Evolutionary conservation across 1,140 invertebrate genomes (phyloP), one percentile per base, ranked within the genome.

Genomic region (Drosophila hydei): DNA sequence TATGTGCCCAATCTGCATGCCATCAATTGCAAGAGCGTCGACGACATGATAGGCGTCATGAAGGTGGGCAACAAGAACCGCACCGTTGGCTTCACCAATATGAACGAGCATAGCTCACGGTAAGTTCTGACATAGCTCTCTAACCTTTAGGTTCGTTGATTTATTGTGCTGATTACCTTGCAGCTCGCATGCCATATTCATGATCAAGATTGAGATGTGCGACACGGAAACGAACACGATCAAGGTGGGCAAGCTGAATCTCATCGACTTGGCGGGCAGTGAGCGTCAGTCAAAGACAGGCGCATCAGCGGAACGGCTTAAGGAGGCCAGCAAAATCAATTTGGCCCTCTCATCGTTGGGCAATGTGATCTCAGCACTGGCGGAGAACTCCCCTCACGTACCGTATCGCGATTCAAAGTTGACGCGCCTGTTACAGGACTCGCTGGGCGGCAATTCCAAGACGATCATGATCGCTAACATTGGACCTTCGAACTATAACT

Each of bases 391-490:
- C 65, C 94, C 95, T 16, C 96, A 96, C 92, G 96, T 99, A 70
- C 98, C 98, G 3, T 99, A 98, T 92, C 93, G 98, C 91, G 97
- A 99, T 91, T 98, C 97, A 3, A 99, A 99, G 93, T 93, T 99
- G 40, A 99, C 98, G 0, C 93, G 98, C 50, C 93, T 99, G 30
- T 92, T 99, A 48, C 97, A 99, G 93, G 97, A 99, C 93, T 98
- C 97, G 0, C 92, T 99, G 9, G 98, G 98, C 69, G 98, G 98
- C 8, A 99, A 99, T 93, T 97, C 97, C 42, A 98, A 97, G 92
- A 99, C 98, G 11, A 96, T 99, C 33, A 99, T 99, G 98, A 97
- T 99, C 25, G 98, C 98, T 14, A 98, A 98, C 92, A 96, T 99
- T 80, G 98, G 98, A 6, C 98, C 98, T n/a, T 97, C 98, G 5